Evolutionary conservation across 2,113 vertebrate species (phyloP).

Genomic region (Heliornis fulica): DNA sequence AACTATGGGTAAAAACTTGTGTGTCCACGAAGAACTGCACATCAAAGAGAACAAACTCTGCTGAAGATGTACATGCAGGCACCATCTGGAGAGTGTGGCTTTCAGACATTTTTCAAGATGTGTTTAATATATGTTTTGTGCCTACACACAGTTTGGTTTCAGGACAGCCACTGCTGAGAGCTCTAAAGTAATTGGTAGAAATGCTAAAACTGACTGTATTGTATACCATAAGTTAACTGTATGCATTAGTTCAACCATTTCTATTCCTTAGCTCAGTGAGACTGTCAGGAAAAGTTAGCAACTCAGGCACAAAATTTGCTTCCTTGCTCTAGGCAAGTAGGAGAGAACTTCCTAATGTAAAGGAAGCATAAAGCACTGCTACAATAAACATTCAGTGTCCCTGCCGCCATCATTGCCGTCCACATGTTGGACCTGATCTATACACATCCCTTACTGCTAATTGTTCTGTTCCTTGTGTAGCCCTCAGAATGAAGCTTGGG

Average conservation of each 20-base stretch:
- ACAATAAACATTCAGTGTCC: neutral
- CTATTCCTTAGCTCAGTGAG: neutral
- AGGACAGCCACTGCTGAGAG: neutral
- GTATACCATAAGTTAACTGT: neutral
- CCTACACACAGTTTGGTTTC: neutral
- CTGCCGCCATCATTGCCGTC: neutral
- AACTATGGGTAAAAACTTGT: neutral
- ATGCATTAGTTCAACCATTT: neutral
- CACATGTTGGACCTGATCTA: neutral
- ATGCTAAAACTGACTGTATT: neutral
- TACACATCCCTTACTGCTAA: neutral
- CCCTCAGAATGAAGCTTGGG: neutral
- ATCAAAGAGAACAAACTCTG: neutral
- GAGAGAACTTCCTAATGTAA: neutral
- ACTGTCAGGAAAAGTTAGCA: neutral
- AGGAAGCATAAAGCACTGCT: neutral
- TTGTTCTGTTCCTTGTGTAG: neutral
- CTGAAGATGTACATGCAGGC: neutral
- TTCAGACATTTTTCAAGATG: neutral
- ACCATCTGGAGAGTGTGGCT: neutral
- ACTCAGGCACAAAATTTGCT: neutral
- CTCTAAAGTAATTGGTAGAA: neutral
- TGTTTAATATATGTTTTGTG: neutral
- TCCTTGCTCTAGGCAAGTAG: neutral
- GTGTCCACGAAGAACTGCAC: neutral